These are phyloP conservation scores for Pelmatolapia mariae DNA, from an alignment of 2,113 vertebrate species.

Conservation along the genomic window DNA sequence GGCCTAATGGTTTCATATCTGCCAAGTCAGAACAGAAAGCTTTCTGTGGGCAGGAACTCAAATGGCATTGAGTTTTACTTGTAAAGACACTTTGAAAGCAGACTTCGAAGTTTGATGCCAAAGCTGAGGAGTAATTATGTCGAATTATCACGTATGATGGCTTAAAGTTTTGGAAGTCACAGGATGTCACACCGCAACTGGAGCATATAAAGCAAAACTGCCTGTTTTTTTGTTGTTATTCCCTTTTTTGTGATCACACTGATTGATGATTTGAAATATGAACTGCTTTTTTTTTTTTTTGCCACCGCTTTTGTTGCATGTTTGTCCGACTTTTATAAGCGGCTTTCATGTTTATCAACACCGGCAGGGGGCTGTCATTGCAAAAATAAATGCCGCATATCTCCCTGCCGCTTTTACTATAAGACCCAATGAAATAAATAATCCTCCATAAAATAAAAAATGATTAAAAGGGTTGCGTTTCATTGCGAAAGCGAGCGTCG, in stretches of 20 bases:
- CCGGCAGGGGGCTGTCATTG: constrained; percentile 15
- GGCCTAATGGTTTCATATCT: neutral
- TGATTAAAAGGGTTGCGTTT: constrained; percentile 38
- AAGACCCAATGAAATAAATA: constrained; percentile 46
- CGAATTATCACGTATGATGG: neutral
- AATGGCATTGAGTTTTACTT: neutral
- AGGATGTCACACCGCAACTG: too few species aligned
- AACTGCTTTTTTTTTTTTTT: neutral
- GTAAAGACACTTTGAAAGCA: neutral
- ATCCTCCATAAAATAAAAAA: constrained; percentile 45
- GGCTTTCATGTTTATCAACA: constrained; percentile 36
- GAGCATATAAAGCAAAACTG: neutral
- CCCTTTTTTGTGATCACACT: neutral
- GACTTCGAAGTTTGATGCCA: neutral
- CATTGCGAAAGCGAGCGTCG: constrained; percentile 11
- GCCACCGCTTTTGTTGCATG: neutral
- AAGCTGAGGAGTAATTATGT: neutral
- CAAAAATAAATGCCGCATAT: constrained; percentile 17
- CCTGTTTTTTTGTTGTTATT: neutral
- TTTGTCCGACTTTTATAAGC: neutral
- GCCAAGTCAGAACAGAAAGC: neutral
- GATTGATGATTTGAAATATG: neutral
- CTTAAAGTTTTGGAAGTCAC: neutral
- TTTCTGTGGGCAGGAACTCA: neutral
- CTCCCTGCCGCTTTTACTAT: constrained; percentile 36